A percentile compares a stretch with the other conserved stretches of the same genome.
Evolutionary conservation across 30 jellyfish, hydroid and myxozoan species (phyloP).

Genomic region (Aurelia sp.): DNA sequence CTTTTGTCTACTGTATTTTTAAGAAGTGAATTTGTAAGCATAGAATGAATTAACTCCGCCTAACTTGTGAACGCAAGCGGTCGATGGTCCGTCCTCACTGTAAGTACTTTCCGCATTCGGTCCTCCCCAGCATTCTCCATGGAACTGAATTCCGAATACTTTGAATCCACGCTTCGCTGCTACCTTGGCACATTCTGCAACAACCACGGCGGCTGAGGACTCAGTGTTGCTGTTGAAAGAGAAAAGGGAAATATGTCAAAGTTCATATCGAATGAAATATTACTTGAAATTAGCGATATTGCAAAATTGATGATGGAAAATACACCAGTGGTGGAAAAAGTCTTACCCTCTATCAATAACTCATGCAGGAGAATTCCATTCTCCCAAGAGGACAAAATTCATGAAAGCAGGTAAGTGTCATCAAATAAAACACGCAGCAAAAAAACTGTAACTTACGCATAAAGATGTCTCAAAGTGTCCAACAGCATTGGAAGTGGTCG

Average conservation of each 20-base stretch:
- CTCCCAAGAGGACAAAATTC: no score
- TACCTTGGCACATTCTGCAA: slow-evolving; percentile 75
- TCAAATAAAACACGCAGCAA: not conserved
- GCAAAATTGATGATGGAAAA: no score
- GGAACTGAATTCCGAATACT: slow-evolving; percentile 63
- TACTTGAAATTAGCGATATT: no score
- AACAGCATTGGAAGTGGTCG: slow-evolving; percentile 77
- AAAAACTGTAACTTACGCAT: slow-evolving; percentile 52
- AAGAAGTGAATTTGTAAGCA: slow-evolving; percentile 36
- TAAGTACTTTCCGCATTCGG: slow-evolving; percentile 61
- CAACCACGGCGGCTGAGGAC: slow-evolving; percentile 8
- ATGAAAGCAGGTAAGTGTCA: no score
- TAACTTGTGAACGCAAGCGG: slow-evolving; percentile 52
- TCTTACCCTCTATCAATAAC: no score
- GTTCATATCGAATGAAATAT: no score
- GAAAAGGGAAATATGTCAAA: no score
- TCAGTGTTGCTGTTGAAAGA: not conserved
- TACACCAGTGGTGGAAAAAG: no score
- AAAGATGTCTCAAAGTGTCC: slow-evolving; percentile 61
- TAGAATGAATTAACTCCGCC: slow-evolving; percentile 54
- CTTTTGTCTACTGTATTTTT: no score
- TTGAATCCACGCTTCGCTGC: slow-evolving; percentile 66
- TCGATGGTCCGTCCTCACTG: slow-evolving; percentile 66
- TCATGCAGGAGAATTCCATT: no score
- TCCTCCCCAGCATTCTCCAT: slow-evolving; percentile 95